A percentile compares a stretch with the other conserved stretches of the same genome.
phyloP scores from a whole-genome alignment of 2,113 vertebrate species.

The Cettia cetti region DNA sequence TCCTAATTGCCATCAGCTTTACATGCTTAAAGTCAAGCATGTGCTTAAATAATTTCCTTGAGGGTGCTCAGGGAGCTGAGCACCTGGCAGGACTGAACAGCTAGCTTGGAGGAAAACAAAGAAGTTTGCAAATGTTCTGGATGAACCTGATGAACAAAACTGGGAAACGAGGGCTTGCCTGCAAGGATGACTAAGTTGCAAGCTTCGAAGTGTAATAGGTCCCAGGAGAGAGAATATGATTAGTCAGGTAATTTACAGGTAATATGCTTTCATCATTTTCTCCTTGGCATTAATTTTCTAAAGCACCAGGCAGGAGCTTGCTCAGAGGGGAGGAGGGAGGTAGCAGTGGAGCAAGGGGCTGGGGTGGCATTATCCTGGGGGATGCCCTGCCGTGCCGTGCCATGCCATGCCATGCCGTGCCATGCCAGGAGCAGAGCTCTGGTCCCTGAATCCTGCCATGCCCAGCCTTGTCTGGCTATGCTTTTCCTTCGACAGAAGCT shows the following conservation, averaged over 20 bases:
- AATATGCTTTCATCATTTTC: conserved; percentile 36
- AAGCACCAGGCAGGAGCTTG: neutral
- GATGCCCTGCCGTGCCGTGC: rapidly evolving
- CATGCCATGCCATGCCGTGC: neutral
- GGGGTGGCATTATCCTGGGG: too few species aligned
- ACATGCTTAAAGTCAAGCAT: neutral
- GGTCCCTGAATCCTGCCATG: neutral
- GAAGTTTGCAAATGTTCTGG: conserved; percentile 10
- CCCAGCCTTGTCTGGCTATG: neutral
- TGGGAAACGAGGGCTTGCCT: neutral
- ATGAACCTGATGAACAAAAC: conserved; percentile 29
- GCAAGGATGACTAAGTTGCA: conserved; percentile 16
- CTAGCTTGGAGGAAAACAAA: conserved; percentile 8
- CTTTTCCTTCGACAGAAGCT: neutral
- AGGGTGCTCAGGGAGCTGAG: neutral
- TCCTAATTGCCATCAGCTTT: neutral
- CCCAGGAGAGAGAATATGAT: conserved; percentile 11
- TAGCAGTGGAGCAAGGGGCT: rapidly evolving
- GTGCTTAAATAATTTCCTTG: neutral
- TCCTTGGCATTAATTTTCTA: conserved; percentile 26
- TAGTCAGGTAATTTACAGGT: conserved; percentile 50
- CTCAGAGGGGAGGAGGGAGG: neutral
- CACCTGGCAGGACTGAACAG: neutral
- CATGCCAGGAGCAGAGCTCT: neutral
- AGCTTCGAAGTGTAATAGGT: neutral